phyloP scores from a whole-genome alignment of 2,888 invertebrate genomes.

The Agonopterix arenella region DNA sequence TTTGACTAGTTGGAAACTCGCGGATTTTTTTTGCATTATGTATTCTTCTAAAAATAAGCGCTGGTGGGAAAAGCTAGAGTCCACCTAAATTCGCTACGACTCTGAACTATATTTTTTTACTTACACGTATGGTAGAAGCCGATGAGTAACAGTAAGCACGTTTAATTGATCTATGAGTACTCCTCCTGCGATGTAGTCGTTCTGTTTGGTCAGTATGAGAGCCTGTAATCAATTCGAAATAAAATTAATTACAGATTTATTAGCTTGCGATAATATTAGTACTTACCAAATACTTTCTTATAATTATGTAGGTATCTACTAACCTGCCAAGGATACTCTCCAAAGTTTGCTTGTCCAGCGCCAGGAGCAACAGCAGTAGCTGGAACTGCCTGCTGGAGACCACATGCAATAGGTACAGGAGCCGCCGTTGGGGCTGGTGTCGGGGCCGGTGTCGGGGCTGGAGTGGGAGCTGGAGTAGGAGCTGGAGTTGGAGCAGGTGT shows the following conservation, averaged over 20 bases:
- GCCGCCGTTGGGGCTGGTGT: not conserved
- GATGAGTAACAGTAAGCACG: conserved; percentile 85
- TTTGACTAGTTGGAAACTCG: too few species aligned
- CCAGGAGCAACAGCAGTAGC: conserved; percentile 39
- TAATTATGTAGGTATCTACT: conserved; percentile 8
- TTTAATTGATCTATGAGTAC: conserved; percentile 81
- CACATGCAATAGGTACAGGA: conserved; percentile 48
- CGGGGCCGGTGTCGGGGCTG: not conserved
- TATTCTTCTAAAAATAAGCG: not conserved
- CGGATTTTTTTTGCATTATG: too few species aligned
- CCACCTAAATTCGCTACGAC: not conserved
- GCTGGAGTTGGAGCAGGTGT: not conserved
- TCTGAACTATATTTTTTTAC: conserved; percentile 22
- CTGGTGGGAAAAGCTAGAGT: not conserved
- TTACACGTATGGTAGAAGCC: conserved; percentile 78
- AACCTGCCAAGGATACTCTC: conserved; percentile 86
- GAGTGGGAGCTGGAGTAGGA: not conserved
- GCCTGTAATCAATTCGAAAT: conserved; percentile 47
- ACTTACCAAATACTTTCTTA: too few species aligned
- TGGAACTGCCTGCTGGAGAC: conserved; percentile 52
- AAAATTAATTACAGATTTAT: not conserved
- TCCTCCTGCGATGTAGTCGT: conserved; percentile 84
- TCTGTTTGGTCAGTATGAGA: conserved; percentile 74
- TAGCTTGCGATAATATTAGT: too few species aligned
- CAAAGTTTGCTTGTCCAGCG: conserved; percentile 79